A percentile compares a stretch with the other conserved stretches of the same genome.
These are phyloP conservation scores for Remorina albescens DNA, from an alignment of 2,797 vertebrate species.

Conservation along the genomic window DNA sequence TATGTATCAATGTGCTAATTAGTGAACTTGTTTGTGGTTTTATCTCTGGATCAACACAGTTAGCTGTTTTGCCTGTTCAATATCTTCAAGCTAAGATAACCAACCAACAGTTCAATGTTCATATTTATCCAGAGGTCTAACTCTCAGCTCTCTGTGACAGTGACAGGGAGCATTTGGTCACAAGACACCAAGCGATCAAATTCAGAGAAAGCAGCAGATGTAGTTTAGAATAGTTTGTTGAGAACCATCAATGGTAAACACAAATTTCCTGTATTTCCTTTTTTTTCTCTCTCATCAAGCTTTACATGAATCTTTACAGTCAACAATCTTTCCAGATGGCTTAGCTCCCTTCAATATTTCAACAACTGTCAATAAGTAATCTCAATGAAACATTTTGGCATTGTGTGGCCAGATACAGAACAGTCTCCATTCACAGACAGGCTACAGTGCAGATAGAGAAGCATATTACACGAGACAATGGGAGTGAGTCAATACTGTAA, in stretches of 20 bases:
- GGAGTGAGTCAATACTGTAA: slow-evolving; percentile 72
- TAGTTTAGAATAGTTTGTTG: background rate
- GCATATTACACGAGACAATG: slow-evolving; percentile 72
- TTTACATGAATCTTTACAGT: slow-evolving; percentile 28
- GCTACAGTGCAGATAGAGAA: slow-evolving; percentile 53
- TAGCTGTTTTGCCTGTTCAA: background rate
- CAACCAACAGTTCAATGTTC: background rate
- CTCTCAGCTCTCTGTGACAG: background rate
- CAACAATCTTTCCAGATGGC: slow-evolving; percentile 60
- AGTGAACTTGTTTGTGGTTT: background rate
- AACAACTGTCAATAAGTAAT: slow-evolving; percentile 78
- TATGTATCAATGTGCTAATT: background rate
- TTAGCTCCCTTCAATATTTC: slow-evolving; percentile 68
- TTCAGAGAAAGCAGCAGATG: background rate
- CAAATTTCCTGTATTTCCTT: slow-evolving; percentile 10
- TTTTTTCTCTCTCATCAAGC: slow-evolving; percentile 10
- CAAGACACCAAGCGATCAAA: slow-evolving; percentile 5
- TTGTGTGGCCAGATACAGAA: slow-evolving; percentile 70
- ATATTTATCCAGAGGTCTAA: background rate
- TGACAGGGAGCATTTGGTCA: slow-evolving; percentile 8
- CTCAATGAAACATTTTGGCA: slow-evolving; percentile 61
- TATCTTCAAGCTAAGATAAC: background rate
- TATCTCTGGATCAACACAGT: no score
- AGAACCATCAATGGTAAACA: background rate
- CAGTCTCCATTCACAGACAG: slow-evolving; percentile 75